Base-by-base conservation (phyloP, 2,888 invertebrate species). In the Dione vanillae region DNA sequence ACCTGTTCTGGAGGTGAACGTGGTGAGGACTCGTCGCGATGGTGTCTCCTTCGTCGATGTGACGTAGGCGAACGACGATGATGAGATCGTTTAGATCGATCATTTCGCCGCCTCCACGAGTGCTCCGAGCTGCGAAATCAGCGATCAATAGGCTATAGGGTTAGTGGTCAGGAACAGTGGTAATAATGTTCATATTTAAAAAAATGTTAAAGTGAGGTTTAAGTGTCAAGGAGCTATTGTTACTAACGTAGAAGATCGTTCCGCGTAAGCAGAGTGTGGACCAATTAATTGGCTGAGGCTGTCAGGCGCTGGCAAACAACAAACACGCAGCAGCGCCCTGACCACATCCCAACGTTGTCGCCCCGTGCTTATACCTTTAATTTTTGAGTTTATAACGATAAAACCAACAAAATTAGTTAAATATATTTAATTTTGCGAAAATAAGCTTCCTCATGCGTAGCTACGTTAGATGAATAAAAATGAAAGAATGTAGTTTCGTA, bases 21-120 rank as follows among this genome's bases (percentile, higher is more conserved):
- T 70, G 88, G 84, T 68, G 93, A 88, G 41, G 93, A 92, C 76
- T 92, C 93, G 79, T 92, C 92, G 80, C 92, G 92, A 76, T 93
- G 93, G 78, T 92, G 94, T 86, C 96, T 96, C 82, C 95, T 95
- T 82, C 96, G 95, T 78, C 96, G 95, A 84, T 96, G 96, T 83
- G 96, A 96, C 79, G 96, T 96, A 74, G 96, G 96, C 76, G 97
- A 97, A 78, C 97, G 97, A 86, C 97, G 95, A 78, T 97, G 96
- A 87, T 96, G 96, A 83, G 97, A 97, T 80, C 97, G 95, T 90
- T 97, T 97, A 89, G 97, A 97, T 78, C 97, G 96, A 83, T 97
- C 94, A 96, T 97, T 90, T 94, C 96, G 92, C 94, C 97, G 85
- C 95, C 96, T 87, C 96, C 97, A 90, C 95, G 95, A 94, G 95